A percentile compares a stretch with the other conserved stretches of the same genome.
These are phyloP conservation scores for Pollicipes pollicipes DNA, from an alignment of 1,140 invertebrate genomes.

Conservation along the genomic window DNA sequence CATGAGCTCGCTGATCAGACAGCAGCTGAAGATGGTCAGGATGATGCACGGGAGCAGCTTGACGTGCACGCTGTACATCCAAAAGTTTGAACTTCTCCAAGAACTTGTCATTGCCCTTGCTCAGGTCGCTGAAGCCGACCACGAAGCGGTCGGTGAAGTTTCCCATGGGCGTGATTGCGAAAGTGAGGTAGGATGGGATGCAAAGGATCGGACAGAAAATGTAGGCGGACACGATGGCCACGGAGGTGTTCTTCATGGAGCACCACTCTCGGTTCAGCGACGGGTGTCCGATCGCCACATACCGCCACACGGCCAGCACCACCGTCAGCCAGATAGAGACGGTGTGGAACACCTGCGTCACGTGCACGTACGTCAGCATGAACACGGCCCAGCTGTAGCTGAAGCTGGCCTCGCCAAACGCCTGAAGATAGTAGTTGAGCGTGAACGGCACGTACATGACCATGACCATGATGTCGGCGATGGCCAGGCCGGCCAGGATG, in stretches of 20 bases:
- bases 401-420: slow-evolving; percentile 31
- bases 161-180: slow-evolving; percentile 33
- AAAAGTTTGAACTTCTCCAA: slow-evolving; percentile 33
- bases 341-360: slow-evolving; percentile 62
- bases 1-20: slow-evolving; percentile 49
- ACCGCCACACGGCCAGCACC: slow-evolving; percentile 78
- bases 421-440: slow-evolving; percentile 53
- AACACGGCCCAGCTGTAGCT: slow-evolving; percentile 63
- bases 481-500: slow-evolving; percentile 70
- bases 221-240: slow-evolving; percentile 58
- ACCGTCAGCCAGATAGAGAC: slow-evolving; percentile 84
- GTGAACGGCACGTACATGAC: slow-evolving; percentile 79
- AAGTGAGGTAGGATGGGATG: slow-evolving; percentile 60
- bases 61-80: slow-evolving; percentile 49
- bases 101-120: slow-evolving; percentile 23
- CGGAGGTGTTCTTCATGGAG: slow-evolving; percentile 24
- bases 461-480: slow-evolving; percentile 83
- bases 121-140: slow-evolving; percentile 27
- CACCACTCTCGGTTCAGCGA: slow-evolving; percentile 17
- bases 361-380: slow-evolving; percentile 64
- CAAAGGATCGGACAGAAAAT: slow-evolving; percentile 64
- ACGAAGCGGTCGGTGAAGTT: slow-evolving; percentile 20
- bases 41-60: slow-evolving; percentile 67
- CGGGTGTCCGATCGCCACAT: slow-evolving; percentile 35
- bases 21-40: slow-evolving; percentile 57